A percentile compares a stretch with the other conserved stretches of the same genome.
Conservation (phyloP, 2,113 vertebrate genomes). For the Capreolus pygargus region DNA sequence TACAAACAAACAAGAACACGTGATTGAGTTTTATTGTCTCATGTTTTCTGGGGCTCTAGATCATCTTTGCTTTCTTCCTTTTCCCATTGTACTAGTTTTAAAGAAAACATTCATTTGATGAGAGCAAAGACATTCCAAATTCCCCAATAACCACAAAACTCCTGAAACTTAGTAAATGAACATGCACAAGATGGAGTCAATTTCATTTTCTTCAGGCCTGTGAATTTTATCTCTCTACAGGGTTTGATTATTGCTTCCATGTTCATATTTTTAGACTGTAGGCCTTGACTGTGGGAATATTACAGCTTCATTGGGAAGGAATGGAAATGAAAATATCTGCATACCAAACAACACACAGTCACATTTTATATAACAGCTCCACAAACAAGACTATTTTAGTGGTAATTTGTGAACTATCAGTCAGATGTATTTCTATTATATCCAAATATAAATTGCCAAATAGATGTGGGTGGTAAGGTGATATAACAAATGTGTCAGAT, state of each 20-base stretch:
- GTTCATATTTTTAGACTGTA: background rate
- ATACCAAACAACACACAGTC: background rate
- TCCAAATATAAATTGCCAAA: background rate
- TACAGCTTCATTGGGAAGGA: background rate
- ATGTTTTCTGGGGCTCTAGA: background rate
- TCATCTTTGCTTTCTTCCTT: background rate
- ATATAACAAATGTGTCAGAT: background rate
- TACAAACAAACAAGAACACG: background rate
- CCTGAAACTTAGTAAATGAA: background rate
- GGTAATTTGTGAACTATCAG: background rate
- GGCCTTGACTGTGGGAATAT: background rate
- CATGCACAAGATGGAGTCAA: background rate
- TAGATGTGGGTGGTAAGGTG: background rate
- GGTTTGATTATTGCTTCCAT: background rate
- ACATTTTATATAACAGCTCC: background rate
- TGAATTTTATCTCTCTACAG: background rate
- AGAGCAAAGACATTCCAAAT: background rate
- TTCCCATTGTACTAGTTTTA: background rate
- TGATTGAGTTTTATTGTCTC: background rate
- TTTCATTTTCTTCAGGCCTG: background rate
- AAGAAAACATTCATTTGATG: background rate
- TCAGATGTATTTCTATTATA: slow-evolving; percentile 21
- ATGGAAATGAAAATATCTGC: background rate
- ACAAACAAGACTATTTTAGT: background rate
- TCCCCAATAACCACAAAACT: background rate